Conservation (phyloP, 2,797 vertebrate genomes). For the Rhinella marina region DNA sequence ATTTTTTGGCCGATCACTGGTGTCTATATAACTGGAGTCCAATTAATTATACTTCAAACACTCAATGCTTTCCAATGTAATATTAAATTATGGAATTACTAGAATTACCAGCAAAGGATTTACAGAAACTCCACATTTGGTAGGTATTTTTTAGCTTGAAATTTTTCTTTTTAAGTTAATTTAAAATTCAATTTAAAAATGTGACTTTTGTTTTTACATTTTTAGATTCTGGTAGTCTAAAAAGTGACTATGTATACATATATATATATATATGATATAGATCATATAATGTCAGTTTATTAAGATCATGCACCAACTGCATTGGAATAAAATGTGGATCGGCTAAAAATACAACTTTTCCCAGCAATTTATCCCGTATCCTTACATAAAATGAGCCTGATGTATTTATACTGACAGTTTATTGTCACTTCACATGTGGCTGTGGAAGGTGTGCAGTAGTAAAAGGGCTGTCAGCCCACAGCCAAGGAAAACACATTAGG, state of each 20-base stretch:
- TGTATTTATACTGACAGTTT: not conserved
- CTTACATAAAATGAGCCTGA: not conserved
- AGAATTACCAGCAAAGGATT: not conserved
- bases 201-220: not conserved
- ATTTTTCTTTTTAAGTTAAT: not conserved
- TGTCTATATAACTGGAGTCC: slow-evolving; percentile 27
- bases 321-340: not conserved
- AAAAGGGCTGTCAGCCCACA: not conserved
- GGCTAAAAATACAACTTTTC: not conserved
- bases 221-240: not conserved
- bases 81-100: not conserved
- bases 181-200: not conserved
- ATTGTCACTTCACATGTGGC: not conserved
- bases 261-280: not conserved
- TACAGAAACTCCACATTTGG: not conserved
- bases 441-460: not conserved
- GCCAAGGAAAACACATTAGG: not conserved
- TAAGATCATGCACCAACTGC: not conserved
- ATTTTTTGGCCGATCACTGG: slow-evolving; percentile 63
- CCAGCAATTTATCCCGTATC: not conserved
- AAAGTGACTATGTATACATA: not conserved
- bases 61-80: not conserved
- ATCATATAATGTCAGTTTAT: not conserved
- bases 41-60: slow-evolving; percentile 37
- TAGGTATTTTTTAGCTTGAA: not conserved